These are phyloP conservation scores for Ailurus styani DNA, from an alignment of 2,113 vertebrate species.

Conservation along the genomic window DNA sequence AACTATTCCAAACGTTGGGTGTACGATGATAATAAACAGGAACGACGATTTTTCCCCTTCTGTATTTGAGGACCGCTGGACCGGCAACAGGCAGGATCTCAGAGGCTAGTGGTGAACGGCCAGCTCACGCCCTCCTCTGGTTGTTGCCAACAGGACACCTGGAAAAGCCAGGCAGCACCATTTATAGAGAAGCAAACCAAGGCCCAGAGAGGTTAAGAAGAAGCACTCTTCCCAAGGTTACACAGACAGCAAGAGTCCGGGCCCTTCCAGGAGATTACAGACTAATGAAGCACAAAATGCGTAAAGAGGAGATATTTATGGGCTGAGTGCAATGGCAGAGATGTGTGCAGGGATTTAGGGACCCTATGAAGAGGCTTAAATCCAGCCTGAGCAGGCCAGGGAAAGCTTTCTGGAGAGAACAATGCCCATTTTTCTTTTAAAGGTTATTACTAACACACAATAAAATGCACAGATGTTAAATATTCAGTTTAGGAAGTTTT, in stretches of 20 bases:
- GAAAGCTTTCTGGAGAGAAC: background rate
- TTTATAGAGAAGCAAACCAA: background rate
- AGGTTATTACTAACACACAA: background rate
- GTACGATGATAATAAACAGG: background rate
- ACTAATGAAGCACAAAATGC: background rate
- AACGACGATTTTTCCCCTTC: background rate
- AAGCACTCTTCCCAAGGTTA: background rate
- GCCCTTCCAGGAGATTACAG: background rate
- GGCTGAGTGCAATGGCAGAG: background rate
- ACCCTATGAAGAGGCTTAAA: background rate
- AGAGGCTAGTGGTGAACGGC: background rate
- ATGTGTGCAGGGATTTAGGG: background rate
- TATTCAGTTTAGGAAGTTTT: background rate
- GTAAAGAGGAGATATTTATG: background rate
- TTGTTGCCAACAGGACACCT: background rate
- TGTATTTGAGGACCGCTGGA: background rate
- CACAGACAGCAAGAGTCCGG: background rate
- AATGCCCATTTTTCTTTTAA: background rate
- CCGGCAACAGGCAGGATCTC: rapidly evolving
- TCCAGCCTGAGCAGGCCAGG: background rate
- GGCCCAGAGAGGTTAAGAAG: background rate
- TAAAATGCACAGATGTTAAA: background rate
- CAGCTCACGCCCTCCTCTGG: background rate
- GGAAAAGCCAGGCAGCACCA: background rate
- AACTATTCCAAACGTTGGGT: background rate